These are phyloP conservation scores for Linnaemya tessellans DNA, from an alignment of 2,888 invertebrate genomes.

Conservation along the genomic window DNA sequence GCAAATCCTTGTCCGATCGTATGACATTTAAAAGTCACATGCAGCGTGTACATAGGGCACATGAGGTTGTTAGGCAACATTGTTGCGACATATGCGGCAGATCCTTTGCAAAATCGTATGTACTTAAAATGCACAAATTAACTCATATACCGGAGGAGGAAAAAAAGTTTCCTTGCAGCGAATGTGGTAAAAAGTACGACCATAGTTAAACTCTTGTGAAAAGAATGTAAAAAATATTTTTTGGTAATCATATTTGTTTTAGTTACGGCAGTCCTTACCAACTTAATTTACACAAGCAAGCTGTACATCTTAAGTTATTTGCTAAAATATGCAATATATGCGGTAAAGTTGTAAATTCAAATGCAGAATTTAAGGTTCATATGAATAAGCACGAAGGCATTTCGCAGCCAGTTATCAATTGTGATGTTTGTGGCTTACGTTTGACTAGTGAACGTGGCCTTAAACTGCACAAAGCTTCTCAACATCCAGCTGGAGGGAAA, in stretches of 20 bases:
- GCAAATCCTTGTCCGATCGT: slow-evolving; percentile 78
- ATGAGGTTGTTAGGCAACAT: slow-evolving; percentile 76
- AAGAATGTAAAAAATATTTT: not conserved
- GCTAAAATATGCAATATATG: slow-evolving; percentile 71
- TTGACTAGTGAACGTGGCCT: slow-evolving; percentile 79
- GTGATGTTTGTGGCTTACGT: slow-evolving; percentile 80
- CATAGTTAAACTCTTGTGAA: not conserved
- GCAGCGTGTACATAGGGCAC: slow-evolving; percentile 77
- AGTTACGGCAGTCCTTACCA: slow-evolving; percentile 47
- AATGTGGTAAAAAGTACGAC: slow-evolving; percentile 80
- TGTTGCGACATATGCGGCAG: slow-evolving; percentile 76
- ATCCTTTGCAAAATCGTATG: slow-evolving; percentile 77
- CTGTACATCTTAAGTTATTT: slow-evolving; percentile 51
- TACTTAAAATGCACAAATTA: slow-evolving; percentile 80
- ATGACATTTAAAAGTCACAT: slow-evolving; percentile 75
- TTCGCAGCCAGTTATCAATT: slow-evolving; percentile 79
- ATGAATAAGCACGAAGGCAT: slow-evolving; percentile 80
- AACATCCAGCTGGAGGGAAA: slow-evolving; percentile 78
- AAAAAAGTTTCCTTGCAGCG: slow-evolving; percentile 79
- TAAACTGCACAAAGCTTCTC: slow-evolving; percentile 79
- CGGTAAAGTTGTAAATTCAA: slow-evolving; percentile 81
- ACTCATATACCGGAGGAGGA: slow-evolving; percentile 81
- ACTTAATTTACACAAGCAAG: slow-evolving; percentile 39
- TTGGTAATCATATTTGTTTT: slow-evolving; percentile 70
- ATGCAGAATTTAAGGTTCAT: slow-evolving; percentile 79